Evolutionary conservation across 2,797 vertebrate species (phyloP).

Genomic region (Novumbra hubbsi): DNA sequence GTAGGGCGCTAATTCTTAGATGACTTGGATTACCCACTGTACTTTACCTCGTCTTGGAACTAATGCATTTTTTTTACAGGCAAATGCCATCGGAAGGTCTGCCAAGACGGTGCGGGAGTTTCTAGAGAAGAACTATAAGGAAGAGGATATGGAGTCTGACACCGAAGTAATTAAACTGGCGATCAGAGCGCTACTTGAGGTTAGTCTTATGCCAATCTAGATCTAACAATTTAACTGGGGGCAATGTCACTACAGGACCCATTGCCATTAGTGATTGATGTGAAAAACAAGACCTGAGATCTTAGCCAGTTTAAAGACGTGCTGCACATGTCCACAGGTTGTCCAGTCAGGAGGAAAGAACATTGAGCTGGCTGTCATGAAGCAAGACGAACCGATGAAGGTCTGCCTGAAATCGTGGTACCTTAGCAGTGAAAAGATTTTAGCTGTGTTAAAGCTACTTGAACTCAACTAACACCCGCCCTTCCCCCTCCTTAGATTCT

Average conservation of each 20-base stretch:
- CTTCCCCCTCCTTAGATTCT: conserved; percentile 66
- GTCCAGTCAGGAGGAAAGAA: conserved; percentile 85
- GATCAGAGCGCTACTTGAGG: conserved; percentile 83
- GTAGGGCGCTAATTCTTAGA: conserved; percentile 51
- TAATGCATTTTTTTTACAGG: conserved; percentile 55
- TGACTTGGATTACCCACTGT: background rate
- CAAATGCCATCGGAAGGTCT: conserved; percentile 83
- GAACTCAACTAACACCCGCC: background rate
- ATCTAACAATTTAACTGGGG: background rate
- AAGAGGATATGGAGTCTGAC: conserved; percentile 82
- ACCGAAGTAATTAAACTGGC: conserved; percentile 79
- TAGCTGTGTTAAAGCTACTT: background rate
- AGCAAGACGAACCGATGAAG: conserved; percentile 78
- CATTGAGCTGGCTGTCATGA: conserved; percentile 83
- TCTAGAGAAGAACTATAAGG: conserved; percentile 84
- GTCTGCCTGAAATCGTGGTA: conserved; percentile 46
- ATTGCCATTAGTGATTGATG: background rate
- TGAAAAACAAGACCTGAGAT: background rate
- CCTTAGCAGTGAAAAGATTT: background rate
- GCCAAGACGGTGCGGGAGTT: conserved; percentile 85
- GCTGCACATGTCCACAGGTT: conserved; percentile 63
- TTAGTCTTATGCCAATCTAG: conserved; percentile 37
- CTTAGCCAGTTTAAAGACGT: background rate
- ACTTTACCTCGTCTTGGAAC: background rate
- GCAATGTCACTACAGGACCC: background rate